These are phyloP conservation scores for Lepus americanus DNA, from an alignment of 2,113 vertebrate genomes.

Conservation along the genomic window DNA sequence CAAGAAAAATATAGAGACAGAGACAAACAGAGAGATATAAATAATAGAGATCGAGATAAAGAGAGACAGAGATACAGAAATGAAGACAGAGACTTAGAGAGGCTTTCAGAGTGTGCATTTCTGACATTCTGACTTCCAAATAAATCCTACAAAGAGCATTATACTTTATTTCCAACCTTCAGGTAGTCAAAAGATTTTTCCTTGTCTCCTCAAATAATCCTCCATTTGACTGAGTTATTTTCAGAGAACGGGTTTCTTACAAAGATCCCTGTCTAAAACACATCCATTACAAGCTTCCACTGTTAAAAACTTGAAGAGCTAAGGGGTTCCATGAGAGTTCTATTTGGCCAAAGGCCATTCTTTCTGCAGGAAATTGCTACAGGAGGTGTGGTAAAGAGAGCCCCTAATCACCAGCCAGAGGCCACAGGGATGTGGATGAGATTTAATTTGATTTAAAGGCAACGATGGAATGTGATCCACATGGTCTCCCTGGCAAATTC, in stretches of 20 bases:
- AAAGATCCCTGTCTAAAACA: constrained; percentile 9
- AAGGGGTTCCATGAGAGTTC: neutral
- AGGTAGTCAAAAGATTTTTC: neutral
- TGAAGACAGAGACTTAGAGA: neutral
- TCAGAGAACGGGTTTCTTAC: constrained; percentile 7
- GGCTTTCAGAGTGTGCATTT: neutral
- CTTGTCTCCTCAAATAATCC: neutral
- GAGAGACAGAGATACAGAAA: neutral
- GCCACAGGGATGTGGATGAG: neutral
- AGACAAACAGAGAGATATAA: neutral
- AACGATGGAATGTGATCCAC: neutral
- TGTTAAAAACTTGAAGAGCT: neutral
- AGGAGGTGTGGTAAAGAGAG: neutral
- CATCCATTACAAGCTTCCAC: neutral
- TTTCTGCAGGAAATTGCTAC: neutral
- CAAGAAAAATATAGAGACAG: neutral
- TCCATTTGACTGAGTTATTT: neutral
- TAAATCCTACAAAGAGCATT: neutral
- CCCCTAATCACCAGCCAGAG: neutral
- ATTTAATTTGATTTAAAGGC: neutral
- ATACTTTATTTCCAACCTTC: neutral
- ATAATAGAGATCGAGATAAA: too few relatives aligned
- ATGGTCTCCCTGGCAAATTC: neutral
- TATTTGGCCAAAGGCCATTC: neutral
- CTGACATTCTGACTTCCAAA: neutral